phyloP scores from a whole-genome alignment of 2,113 vertebrate genomes.

The Cricetomys ansorgei region DNA sequence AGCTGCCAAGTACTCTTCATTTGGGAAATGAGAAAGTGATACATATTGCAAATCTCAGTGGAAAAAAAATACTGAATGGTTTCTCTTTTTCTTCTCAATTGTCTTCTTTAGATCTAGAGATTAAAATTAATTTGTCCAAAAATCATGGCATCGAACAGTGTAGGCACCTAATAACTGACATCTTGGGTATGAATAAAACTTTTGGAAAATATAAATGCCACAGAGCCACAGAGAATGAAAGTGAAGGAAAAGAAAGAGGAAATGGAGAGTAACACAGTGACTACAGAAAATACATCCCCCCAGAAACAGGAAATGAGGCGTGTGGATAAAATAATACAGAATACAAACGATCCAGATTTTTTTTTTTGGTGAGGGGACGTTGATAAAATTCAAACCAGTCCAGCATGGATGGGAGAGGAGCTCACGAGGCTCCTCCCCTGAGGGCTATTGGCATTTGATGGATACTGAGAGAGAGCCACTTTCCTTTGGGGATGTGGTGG shows the following conservation, averaged over 20 bases:
- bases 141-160: background rate
- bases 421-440: background rate
- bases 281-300: background rate
- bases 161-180: background rate
- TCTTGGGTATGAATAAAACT: background rate
- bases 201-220: background rate
- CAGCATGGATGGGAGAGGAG: no score
- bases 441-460: background rate
- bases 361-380: background rate
- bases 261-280: background rate
- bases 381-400: background rate
- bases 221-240: background rate
- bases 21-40: conserved; percentile 41
- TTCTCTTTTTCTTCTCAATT: background rate
- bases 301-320: background rate
- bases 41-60: conserved; percentile 41
- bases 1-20: conserved; percentile 9
- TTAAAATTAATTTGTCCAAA: conserved; percentile 23
- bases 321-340: background rate
- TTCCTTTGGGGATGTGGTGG: background rate
- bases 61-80: conserved; percentile 29
- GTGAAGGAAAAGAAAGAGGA: background rate
- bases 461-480: background rate
- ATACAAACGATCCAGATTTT: background rate
- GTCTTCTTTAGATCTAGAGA: background rate